Base-by-base conservation (phyloP, 2,888 invertebrate genomes). In the Zelleria hepariella region DNA sequence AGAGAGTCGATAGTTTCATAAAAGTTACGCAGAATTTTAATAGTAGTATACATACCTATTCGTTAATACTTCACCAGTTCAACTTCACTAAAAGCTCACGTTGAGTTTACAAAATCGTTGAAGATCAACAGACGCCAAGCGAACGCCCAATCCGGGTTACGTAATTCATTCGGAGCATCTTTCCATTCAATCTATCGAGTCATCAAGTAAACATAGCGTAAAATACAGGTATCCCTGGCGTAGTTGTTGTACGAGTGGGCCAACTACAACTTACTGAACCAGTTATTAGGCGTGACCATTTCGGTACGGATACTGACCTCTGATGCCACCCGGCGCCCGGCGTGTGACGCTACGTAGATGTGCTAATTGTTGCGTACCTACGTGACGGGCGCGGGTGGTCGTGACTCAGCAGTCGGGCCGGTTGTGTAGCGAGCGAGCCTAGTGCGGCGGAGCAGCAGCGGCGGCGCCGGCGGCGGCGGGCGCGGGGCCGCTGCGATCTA, bases 221-320 rank as follows among this genome's bases (percentile, higher is more conserved):
- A 81, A 81, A 86, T 82, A 85, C 82, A 78, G 80, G 84, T 85
- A 86, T 79, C 77, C 78, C 76, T 78, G 78, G 82, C 79, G 74
- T 75, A 54, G 80, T 81, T 80, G 84, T 82, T 85, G 82, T 84
- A 84, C 78, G 82, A 82, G 79, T 80, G 78, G 82, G 79, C 76
- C 82, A 80, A 80, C 80, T 85, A 82, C 86, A 82, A 82, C 75
- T 82, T 83, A 82, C 82, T 59, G 86, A 88, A 86, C 88, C 87
- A 87, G 88, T 88, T 87, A 86, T 87, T 88, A 88, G 88, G 85
- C 84, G 88, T 87, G 86, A 87, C 86, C 86, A 86, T 87, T 85
- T 87, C 77, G 85, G 86, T 86, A 85, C 85, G 86, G 84, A 88
- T 87, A 86, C 86, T 88, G 88, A 87, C 87, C 88, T 87, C 81